These are phyloP conservation scores for Hedya salicella DNA, from an alignment of 2,888 invertebrate genomes.

Conservation along the genomic window DNA sequence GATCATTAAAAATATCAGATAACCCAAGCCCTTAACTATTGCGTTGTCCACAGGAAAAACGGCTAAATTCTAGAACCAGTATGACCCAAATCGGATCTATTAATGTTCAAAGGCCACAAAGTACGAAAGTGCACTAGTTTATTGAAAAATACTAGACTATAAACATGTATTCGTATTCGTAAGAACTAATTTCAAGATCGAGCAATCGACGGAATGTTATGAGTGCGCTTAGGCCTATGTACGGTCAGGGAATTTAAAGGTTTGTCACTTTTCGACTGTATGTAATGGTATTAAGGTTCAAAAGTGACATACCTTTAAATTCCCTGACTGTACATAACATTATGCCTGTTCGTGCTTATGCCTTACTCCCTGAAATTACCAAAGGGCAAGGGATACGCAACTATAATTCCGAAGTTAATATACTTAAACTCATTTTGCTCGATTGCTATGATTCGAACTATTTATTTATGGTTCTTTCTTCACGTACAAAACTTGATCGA, in stretches of 20 bases:
- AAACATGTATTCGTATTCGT: conserved; percentile 1
- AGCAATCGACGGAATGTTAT: conserved; percentile 10
- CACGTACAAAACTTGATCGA: conserved; percentile 60
- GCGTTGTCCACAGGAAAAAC: too few species aligned
- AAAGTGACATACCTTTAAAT: too few species aligned
- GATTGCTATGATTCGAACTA: conserved; percentile 53
- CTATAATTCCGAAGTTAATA: conserved; percentile 60
- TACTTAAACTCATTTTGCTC: conserved; percentile 65
- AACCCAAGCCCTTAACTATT: too few species aligned
- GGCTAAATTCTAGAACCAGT: too few species aligned
- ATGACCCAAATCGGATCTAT: too few species aligned
- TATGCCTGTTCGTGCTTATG: conserved; percentile 58
- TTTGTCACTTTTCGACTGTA: too few species aligned
- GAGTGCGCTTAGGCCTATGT: conserved; percentile 57
- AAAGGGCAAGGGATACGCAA: conserved; percentile 52
- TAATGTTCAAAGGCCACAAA: conserved; percentile 11
- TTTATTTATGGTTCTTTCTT: conserved; percentile 57
- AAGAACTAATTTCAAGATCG: background rate
- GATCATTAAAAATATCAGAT: too few species aligned
- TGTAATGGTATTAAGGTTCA: too few species aligned
- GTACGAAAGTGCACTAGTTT: conserved; percentile 5
- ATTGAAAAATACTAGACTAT: background rate
- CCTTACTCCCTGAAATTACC: conserved; percentile 59
- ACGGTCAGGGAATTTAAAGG: too few species aligned
- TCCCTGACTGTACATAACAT: too few species aligned